Evolutionary conservation across 1,140 invertebrate species (phyloP), one percentile per base, ranked within the genome.

Genomic region (Drosophila repleta): DNA sequence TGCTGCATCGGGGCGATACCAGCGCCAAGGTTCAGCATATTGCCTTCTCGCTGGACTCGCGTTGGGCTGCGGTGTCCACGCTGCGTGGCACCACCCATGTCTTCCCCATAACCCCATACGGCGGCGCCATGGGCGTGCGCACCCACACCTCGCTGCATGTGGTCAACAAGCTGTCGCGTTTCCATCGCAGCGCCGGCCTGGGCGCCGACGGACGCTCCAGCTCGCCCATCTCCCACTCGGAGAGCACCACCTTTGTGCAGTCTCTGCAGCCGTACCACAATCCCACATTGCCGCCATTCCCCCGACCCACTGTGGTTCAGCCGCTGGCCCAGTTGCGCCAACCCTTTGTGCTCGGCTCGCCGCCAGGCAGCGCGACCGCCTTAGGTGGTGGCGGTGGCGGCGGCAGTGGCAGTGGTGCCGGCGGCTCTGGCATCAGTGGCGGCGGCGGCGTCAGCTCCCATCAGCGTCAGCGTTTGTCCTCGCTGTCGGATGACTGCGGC

Each of bases 91-190:
- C 98, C 2, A 99, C 98, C 15, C 99, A 99, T 91, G 95, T 99
- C 46, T 99, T 99, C 93, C 97, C 98, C 1, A 95, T 99, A 8
- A 98, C 97, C 20, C 97, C 98, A n/a, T 99, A 99, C 91, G 99
- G 98, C 70, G 99, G 98, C 66, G 93, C 95, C 56, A 95, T 97
- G 49, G 97, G 96, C 61, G 95, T 98, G 24, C 94, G 98, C 66
- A 99, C 98, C 7, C 98, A 99, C 92, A 96, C 96, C 37, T 96
- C 96, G 32, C 94, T 96, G 57, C 95, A 97, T 91, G 97, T 99
- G 74, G 98, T 99, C 13, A 99, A 99, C 93, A 95, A 96, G 78
- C 94, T 98, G 75, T 99, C 98, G 74, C 94, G 98, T 78, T 99
- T 99, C 93, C 98, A 99, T 91, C 95, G 97, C 78, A 99, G 97